These are phyloP conservation scores for Cinclus mexicanus DNA, from an alignment of 2,113 vertebrate genomes.

Conservation along the genomic window DNA sequence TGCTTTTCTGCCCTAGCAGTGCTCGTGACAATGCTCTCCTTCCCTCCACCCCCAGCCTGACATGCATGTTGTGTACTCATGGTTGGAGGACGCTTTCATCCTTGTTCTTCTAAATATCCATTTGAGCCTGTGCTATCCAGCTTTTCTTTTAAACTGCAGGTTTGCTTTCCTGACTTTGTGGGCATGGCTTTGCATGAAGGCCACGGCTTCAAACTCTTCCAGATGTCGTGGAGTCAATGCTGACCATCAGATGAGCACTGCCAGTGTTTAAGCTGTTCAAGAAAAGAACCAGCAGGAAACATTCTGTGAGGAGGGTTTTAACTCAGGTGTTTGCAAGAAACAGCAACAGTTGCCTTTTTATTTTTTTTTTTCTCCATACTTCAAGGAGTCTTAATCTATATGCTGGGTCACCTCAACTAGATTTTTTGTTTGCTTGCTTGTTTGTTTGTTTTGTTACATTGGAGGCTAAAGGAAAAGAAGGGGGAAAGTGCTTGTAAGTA, in stretches of 20 bases:
- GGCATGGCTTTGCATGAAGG: background rate
- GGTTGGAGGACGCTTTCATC: background rate
- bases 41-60: background rate
- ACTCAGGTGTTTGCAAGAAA: background rate
- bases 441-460: background rate
- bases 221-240: background rate
- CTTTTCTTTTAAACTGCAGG: background rate
- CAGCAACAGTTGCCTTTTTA: background rate
- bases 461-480: background rate
- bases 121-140: background rate
- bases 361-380: background rate
- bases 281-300: background rate
- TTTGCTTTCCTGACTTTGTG: background rate
- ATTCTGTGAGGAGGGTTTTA: background rate
- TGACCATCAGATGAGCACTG: background rate
- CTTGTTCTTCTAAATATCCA: background rate
- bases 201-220: background rate
- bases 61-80: rapidly evolving
- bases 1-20: background rate
- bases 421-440: background rate
- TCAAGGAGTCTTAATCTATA: background rate
- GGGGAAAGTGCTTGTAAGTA: background rate
- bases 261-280: background rate
- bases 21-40: background rate
- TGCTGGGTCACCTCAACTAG: background rate